These are phyloP conservation scores for Hirudinaria manillensis DNA, from an alignment of 2,888 invertebrate species.

Conservation along the genomic window DNA sequence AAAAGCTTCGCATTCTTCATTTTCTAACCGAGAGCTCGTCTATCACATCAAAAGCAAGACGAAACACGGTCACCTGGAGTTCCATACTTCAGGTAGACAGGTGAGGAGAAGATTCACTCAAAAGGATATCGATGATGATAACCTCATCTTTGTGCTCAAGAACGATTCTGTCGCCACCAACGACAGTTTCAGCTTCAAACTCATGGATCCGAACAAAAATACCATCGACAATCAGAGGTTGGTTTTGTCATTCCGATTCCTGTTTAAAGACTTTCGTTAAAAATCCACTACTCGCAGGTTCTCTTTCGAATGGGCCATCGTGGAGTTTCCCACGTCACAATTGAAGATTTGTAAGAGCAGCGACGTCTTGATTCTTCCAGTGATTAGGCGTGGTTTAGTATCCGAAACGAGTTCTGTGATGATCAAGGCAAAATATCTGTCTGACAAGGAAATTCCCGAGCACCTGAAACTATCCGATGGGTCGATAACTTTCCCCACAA, in stretches of 20 bases:
- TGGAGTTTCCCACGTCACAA: constrained; percentile 45
- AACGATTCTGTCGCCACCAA: constrained; percentile 43
- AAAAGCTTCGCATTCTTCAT: constrained; percentile 47
- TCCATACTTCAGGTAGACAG: constrained; percentile 45
- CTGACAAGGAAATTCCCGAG: constrained; percentile 46
- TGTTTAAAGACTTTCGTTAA: no score
- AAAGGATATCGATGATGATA: constrained; percentile 50
- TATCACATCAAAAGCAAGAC: constrained; percentile 48
- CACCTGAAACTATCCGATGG: constrained; percentile 42
- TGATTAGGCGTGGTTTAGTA: constrained; percentile 45
- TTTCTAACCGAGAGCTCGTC: constrained; percentile 44
- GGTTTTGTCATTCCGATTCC: constrained; percentile 29
- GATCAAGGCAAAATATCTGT: constrained; percentile 45
- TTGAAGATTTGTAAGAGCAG: constrained; percentile 51
- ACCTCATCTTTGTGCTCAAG: constrained; percentile 47
- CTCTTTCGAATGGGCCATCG: constrained; percentile 41
- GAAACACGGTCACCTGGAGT: constrained; percentile 49
- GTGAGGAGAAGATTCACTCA: constrained; percentile 50
- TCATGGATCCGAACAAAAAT: constrained; percentile 47
- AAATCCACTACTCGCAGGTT: constrained; percentile 28
- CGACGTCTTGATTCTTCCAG: constrained; percentile 44
- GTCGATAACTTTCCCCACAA: constrained; percentile 24
- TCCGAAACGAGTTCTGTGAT: constrained; percentile 43
- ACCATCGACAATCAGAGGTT: constrained; percentile 47
- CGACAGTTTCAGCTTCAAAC: constrained; percentile 49